Base-by-base conservation (phyloP, 2,888 invertebrate genomes). In the Diadegma fenestrale region DNA sequence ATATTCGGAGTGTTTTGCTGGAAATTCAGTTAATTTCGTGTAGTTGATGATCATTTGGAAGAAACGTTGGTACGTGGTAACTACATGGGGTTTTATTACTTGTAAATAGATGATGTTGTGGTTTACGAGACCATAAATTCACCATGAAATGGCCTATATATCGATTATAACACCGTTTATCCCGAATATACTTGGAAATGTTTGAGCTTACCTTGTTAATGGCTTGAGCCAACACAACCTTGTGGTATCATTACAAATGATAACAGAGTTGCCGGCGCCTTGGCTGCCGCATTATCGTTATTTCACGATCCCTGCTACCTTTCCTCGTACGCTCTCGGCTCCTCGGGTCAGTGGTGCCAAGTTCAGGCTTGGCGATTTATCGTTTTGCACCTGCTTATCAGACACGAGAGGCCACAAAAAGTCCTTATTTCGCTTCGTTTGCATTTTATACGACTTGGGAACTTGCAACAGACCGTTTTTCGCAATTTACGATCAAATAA, bases 281-380 rank as follows among this genome's bases (percentile, higher is more conserved):
- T 66, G 22, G 33, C 17, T 54, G 66, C 68, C 68, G 68, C 68
- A 78, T 83, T 73, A 79, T 83, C 78, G 72, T 68, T 66, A 63
- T 79, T 58, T 72, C 79, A 69, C 73, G 73, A 54, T 69, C 83
- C 64, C 61, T 45, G 48, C 69, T 48, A 68, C 63, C 63, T 26
- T 33, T 37, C 26, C 54, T n/a, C 66, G 37, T 45, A 45, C 71
- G 14, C 26, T 51, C 71, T 58, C 4, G 17, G 33, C 30, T 41
- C 37, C 48, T 63, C 73, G 66, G 83, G 83, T 83, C 79, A 83
- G 83, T 79, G 69, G 79, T 83, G 79, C 83, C 78, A 83, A 83
- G 83, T 83, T 79, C 83, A 83, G 22, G 14, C 43, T 19, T 33
- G n/a, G 68, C 63, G 37, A 73, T 63, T 79, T 69, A 73, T 73